Evolutionary conservation across 2,113 vertebrate genomes (phyloP), one percentile per base, ranked within the genome.

Genomic region (Mystacornis crossleyi): DNA sequence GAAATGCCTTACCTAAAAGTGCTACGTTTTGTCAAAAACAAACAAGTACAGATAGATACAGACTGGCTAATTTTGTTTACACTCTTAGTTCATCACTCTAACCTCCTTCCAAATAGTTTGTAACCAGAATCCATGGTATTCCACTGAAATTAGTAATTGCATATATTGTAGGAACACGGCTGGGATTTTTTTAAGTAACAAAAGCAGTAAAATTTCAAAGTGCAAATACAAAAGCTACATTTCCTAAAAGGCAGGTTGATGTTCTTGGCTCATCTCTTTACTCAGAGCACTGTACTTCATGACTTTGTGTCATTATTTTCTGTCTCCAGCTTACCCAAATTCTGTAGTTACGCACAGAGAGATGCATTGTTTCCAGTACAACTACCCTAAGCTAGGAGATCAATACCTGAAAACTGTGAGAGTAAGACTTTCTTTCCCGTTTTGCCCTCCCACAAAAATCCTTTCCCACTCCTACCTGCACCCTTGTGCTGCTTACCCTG

Each of bases 401-500:
- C 16, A 42, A 29, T 38, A 47, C n/a, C 61, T 90, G 34, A 51
- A 70, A 88, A 86, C 58, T 47, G 16, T 19, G 5, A 73, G 14
- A 81, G 7, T 21, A 66, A 20, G 13, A 73, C 4, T 47, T 72
- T 19, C 36, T 75, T 67, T 21, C n/a, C 71, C 6, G 0, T 71
- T 82, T 65, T 80, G 10, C 45, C 71, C 66, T 61, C 45, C 71
- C 34, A 9, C 8, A 6, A 45, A 42, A 82, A 69, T 72, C 14
- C 28, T 75, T 90, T 88, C 90, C 54, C 82, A 90, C 50, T 43
- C 65, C 71, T 94, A 83, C 9, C 58, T 92, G 86, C 47, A 77
- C 51, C 58, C 60, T 86, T 0, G 11, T 70, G 67, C 86, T 92
- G 90, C 92, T 96, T 95, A 97, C 86, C 93, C 94, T 58, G 51